These are phyloP conservation scores for Varecia variegata DNA, from an alignment of 2,797 vertebrate genomes.

Conservation along the genomic window DNA sequence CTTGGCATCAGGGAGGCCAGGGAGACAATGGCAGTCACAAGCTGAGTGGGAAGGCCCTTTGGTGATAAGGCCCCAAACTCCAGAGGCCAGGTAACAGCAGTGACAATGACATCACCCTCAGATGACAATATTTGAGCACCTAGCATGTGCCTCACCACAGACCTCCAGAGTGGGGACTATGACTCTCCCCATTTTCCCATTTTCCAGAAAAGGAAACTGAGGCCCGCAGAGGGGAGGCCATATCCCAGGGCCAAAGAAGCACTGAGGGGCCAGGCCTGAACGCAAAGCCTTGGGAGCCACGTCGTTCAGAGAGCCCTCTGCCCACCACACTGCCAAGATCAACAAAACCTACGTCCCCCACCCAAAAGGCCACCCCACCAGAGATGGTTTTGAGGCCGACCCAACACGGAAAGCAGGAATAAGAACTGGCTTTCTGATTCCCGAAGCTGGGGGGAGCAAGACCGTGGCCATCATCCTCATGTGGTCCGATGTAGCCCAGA, in stretches of 20 bases:
- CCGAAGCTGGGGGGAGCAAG: neutral
- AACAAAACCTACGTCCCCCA: fast-evolving
- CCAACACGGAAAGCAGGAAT: neutral
- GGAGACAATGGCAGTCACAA: neutral
- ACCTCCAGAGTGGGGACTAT: neutral
- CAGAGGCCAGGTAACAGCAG: neutral
- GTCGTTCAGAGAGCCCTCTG: neutral
- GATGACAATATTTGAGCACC: neutral
- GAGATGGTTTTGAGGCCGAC: neutral
- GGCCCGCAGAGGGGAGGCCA: neutral
- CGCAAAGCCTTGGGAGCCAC: neutral
- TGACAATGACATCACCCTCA: neutral
- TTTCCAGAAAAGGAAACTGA: slow-evolving; percentile 2
- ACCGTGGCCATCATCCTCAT: fast-evolving
- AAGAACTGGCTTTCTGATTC: neutral
- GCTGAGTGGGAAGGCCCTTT: neutral
- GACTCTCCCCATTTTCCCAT: neutral
- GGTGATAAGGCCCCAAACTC: slow-evolving; percentile 17
- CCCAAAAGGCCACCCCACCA: neutral
- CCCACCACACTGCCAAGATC: neutral
- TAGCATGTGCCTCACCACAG: neutral
- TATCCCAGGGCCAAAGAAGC: no score
- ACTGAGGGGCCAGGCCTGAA: neutral
- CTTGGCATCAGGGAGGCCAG: neutral
- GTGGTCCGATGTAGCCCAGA: neutral